A percentile compares a stretch with the other conserved stretches of the same genome.
Conservation (phyloP, 1,140 invertebrate species). For the Zaprionus ornatus region DNA sequence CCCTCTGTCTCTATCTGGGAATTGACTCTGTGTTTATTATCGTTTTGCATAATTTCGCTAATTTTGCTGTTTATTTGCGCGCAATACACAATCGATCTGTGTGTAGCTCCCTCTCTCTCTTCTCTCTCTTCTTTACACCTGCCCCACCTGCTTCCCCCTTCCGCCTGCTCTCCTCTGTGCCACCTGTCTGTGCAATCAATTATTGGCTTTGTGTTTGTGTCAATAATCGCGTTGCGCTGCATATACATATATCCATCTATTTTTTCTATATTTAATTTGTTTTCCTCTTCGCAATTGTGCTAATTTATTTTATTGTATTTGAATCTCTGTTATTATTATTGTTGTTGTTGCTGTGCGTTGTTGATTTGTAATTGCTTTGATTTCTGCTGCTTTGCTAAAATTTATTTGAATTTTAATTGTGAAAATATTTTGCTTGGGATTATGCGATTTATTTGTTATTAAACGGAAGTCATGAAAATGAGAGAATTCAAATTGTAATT, state of each 20-base stretch:
- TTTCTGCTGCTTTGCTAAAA: slow-evolving; percentile 77
- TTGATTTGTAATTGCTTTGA: slow-evolving; percentile 71
- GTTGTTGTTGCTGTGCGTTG: slow-evolving; percentile 15
- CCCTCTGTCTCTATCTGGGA: background rate
- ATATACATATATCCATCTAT: slow-evolving; percentile 22
- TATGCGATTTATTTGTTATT: slow-evolving; percentile 84
- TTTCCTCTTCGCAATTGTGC: slow-evolving; percentile 66
- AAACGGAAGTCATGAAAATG: slow-evolving; percentile 80
- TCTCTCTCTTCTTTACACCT: background rate
- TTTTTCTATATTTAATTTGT: slow-evolving; percentile 10
- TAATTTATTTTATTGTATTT: slow-evolving; percentile 80
- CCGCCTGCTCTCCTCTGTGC: background rate
- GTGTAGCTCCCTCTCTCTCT: background rate
- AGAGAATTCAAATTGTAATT: slow-evolving; percentile 59
- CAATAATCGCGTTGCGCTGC: slow-evolving; percentile 55
- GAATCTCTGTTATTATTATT: slow-evolving; percentile 31
- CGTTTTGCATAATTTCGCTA: slow-evolving; percentile 80
- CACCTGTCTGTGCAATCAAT: slow-evolving; percentile 34
- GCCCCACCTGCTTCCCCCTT: background rate
- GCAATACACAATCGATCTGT: slow-evolving; percentile 59
- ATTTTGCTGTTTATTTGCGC: slow-evolving; percentile 75
- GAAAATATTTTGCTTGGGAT: slow-evolving; percentile 78
- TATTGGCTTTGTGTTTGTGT: slow-evolving; percentile 75
- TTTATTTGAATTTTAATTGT: slow-evolving; percentile 83
- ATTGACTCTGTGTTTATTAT: slow-evolving; percentile 50